These are phyloP conservation scores for Herpailurus yagouaroundi DNA, from an alignment of 2,113 vertebrate species.

Conservation along the genomic window DNA sequence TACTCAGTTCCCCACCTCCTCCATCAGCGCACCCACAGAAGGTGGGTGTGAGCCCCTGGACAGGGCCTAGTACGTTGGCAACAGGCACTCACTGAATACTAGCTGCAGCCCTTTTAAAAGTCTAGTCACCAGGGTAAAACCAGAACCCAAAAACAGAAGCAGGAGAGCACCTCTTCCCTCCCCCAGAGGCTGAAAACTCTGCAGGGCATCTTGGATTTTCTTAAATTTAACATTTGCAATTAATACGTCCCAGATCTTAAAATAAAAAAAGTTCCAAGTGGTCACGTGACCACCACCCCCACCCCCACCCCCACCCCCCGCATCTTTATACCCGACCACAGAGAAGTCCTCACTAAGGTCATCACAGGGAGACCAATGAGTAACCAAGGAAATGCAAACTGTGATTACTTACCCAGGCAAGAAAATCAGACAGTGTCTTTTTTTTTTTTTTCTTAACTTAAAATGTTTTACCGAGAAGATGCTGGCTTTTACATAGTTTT, in stretches of 20 bases:
- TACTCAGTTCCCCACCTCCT: neutral
- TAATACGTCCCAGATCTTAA: neutral
- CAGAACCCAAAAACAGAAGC: neutral
- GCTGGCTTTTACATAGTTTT: neutral
- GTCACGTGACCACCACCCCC: too few species aligned
- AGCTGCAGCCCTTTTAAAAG: neutral
- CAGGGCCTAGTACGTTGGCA: neutral
- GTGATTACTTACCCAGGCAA: neutral
- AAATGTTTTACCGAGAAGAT: neutral
- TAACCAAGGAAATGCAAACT: slow-evolving; percentile 24
- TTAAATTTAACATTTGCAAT: neutral
- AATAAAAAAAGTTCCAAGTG: neutral
- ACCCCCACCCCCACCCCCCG: neutral
- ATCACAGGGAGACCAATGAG: slow-evolving; percentile 24
- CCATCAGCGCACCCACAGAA: too few species aligned
- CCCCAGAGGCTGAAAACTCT: neutral
- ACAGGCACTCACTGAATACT: neutral
- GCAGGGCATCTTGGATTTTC: neutral
- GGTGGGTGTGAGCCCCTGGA: too few species aligned
- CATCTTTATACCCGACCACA: neutral
- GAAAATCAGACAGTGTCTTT: neutral
- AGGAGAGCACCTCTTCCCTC: neutral
- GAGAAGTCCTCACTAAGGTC: neutral
- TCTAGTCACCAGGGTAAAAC: neutral
- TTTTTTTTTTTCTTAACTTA: neutral